These are phyloP conservation scores for Papilio aristodemus DNA, from an alignment of 1,140 invertebrate genomes.

Conservation along the genomic window DNA sequence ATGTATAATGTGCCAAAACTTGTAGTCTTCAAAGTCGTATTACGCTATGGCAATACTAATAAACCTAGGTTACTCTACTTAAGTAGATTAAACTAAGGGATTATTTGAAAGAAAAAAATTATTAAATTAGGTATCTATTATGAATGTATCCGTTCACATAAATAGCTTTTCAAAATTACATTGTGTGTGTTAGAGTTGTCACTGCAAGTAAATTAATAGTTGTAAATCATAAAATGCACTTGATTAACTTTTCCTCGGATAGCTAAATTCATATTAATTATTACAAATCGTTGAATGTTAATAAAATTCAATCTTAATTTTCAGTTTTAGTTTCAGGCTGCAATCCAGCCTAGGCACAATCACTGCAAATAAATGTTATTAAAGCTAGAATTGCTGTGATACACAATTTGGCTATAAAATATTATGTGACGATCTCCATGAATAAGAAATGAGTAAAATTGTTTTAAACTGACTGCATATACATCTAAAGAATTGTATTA, in stretches of 20 bases:
- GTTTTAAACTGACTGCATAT: not conserved
- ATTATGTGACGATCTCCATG: conserved; percentile 45
- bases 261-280: conserved; percentile 61
- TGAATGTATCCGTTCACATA: conserved; percentile 34
- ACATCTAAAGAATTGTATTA: not conserved
- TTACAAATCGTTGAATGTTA: conserved; percentile 59
- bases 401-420: conserved; percentile 77
- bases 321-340: conserved; percentile 71
- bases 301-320: not conserved
- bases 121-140: conserved; percentile 13
- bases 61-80: conserved; percentile 27
- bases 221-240: conserved; percentile 59
- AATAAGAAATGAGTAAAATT: conserved; percentile 36
- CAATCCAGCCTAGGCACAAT: conserved; percentile 70
- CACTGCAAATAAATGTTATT: conserved; percentile 74
- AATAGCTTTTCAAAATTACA: conserved; percentile 50
- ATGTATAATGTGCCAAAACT: conserved; percentile 30
- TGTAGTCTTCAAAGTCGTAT: conserved; percentile 27
- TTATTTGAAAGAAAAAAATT: not conserved
- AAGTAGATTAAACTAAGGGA: conserved; percentile 23
- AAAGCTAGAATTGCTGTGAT: conserved; percentile 80
- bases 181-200: conserved; percentile 61
- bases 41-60: conserved; percentile 30
- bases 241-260: conserved; percentile 52
- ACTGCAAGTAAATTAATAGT: conserved; percentile 48